These are phyloP conservation scores for Drepana arcuata DNA, from an alignment of 1,140 invertebrate species.

Conservation along the genomic window DNA sequence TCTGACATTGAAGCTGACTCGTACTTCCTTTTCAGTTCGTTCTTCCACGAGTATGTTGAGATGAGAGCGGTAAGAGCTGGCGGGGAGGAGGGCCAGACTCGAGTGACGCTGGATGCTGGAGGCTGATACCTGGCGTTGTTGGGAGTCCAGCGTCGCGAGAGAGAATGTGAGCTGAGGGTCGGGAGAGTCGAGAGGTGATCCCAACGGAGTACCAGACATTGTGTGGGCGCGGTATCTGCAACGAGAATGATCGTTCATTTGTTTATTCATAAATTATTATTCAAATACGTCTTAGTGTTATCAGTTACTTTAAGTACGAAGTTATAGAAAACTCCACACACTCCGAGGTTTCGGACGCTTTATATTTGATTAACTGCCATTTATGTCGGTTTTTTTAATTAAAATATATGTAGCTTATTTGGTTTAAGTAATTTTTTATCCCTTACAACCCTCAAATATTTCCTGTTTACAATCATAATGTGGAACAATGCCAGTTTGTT, in stretches of 20 bases:
- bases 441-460: no score
- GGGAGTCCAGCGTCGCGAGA: constrained; percentile 75
- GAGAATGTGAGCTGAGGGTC: constrained; percentile 76
- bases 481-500: background rate
- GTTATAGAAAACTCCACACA: no score
- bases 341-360: no score
- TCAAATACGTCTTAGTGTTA: no score
- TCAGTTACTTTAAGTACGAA: no score
- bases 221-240: constrained; percentile 80
- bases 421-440: no score
- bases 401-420: no score
- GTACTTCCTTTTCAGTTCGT: constrained; percentile 53
- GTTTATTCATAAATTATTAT: no score
- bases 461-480: no score
- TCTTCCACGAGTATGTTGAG: constrained; percentile 63
- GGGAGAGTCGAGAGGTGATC: constrained; percentile 81
- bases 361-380: no score
- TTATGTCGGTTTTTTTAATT: no score
- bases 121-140: constrained; percentile 73
- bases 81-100: constrained; percentile 49
- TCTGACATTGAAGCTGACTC: constrained; percentile 64
- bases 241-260: no score
- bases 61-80: constrained; percentile 61
- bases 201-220: constrained; percentile 74
- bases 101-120: constrained; percentile 64